Evolutionary conservation across 2,888 invertebrate species (phyloP).

Genomic region (Cheilosia soror): DNA sequence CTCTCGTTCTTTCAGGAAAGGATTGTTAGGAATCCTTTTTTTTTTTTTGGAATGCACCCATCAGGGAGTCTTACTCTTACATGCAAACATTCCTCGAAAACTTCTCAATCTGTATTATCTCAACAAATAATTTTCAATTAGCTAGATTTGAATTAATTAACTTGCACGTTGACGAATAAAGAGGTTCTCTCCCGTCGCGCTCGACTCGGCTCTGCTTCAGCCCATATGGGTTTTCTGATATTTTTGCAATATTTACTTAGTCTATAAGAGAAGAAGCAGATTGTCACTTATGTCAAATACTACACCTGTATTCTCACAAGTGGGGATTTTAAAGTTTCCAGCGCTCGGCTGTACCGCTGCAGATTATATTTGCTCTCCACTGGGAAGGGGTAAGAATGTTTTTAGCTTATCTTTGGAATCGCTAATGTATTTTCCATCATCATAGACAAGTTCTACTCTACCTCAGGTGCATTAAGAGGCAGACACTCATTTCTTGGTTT

Average conservation of each 20-base stretch:
- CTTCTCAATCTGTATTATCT: conserved; percentile 78
- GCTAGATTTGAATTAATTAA: conserved; percentile 83
- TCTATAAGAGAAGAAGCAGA: conserved; percentile 44
- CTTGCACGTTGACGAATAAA: conserved; percentile 77
- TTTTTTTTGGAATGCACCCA: conserved; percentile 1
- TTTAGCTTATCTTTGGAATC: conserved; percentile 63
- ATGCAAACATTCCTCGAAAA: conserved; percentile 44
- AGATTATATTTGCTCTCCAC: conserved; percentile 48
- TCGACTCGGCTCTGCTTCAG: background rate
- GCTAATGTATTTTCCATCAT: conserved; percentile 60
- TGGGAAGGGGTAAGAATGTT: conserved; percentile 41
- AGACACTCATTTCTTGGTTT: conserved; percentile 44
- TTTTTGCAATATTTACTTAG: conserved; percentile 69
- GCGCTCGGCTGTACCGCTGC: no score
- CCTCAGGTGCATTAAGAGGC: conserved; percentile 12
- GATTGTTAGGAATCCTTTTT: conserved; percentile 7
- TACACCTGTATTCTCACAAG: conserved; percentile 38
- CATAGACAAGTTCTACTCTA: conserved; percentile 12
- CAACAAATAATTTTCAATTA: conserved; percentile 84
- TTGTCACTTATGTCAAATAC: conserved; percentile 64
- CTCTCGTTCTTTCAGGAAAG: background rate
- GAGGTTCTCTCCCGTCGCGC: conserved; percentile 6
- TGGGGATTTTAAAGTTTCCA: conserved; percentile 31
- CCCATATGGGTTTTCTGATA: conserved; percentile 49
- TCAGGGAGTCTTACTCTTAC: conserved; percentile 14